Base-by-base conservation (phyloP, 2,797 vertebrate species). In the Lepilemur septentrionalis region DNA sequence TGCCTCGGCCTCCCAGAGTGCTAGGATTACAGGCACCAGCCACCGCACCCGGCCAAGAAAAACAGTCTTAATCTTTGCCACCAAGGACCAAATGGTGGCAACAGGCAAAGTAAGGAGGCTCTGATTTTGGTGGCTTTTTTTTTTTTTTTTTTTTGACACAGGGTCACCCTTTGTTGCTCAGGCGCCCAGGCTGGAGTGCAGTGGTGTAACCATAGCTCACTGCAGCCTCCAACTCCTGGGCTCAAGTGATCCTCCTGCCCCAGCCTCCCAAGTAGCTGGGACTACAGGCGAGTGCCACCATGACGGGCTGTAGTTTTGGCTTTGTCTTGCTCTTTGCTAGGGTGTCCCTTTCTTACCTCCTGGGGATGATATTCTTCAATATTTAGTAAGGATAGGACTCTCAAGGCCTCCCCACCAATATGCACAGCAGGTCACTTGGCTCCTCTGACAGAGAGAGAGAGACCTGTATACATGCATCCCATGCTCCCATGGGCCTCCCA, bases 361-460 rank as follows among this genome's bases (percentile, higher is more conserved):
- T 70, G 76, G 65, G 78, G 76, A 94, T 82, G 46, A 48, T 48
- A 48, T 48, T 48, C 46, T 48, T 69, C 79, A 88, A 65, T 75
- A 67, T 46, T 97, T 86, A 97, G 91, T 93, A 97, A 91, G 85
- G 92, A 32, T 84, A 90, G 94, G 89, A 80, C 79, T 63, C 90
- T 55, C n/a, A 82, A 46, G 67, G 20, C 63, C 48, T 94, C 59
- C 78, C 28, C 50, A 4, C 0, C 59, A 82, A 18, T 25, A 15
- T 32, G 61, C 17, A 35, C 15, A 57, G 23, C 30, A 75, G 57
- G 70, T 69, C 57, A 81, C 30, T 81, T 82, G 35, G 70, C 87
- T 97, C 81, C 52, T 96, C 80, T 70, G 57, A 94, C 94, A 95
- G 86, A 94, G 75, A 96, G 38, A 38, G 86, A 94, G 82, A 93